Base-by-base conservation (phyloP, 2,113 vertebrate species). In the Cyanoliseus patagonus region DNA sequence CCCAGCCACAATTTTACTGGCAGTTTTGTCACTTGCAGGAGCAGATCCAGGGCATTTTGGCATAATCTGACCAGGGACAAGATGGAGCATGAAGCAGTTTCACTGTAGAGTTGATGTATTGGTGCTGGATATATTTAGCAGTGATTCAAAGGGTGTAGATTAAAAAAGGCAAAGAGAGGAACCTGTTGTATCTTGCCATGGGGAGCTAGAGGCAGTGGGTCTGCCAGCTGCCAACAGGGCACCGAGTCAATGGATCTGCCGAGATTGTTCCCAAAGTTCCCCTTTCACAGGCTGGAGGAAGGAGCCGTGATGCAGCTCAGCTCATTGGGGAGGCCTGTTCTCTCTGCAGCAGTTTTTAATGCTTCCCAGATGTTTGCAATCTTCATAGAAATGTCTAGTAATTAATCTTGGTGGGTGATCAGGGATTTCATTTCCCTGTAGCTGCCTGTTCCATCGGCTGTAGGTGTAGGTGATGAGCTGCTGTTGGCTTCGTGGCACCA, bases 401-500 rank as follows among this genome's bases (percentile, higher is more conserved):
- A 12, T 35, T 23, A 15, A 59, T 59, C 37, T 59, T 1, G 9
- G 17, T 15, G 42, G 61, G 47, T 44, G 39, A 15, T 19, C 3
- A 3, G 41, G 57, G 35, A 49, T 66, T 31, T 46, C 41, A 8
- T 22, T 30, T n/a, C 14, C 11, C 41, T 8, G 3, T 4, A 18
- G 37, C 61, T 5, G 5, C 27, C 52, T 16, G 10, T 41, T 9
- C 46, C 37, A 4, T 28, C 2, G 1, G 39, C 74, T 37, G 39
- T 19, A 4, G 35, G 35, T 31, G 30, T 11, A 13, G 30, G 59
- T 1, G 7, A 42, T 8, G 42, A 35, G 42, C 30, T 41, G 67
- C 30, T 3, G 1, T 30, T 0, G 2, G 37, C 57, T 25, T 12
- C 3, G 7, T 2, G 7, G 51, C 68, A 7, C 25, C 14, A 1